phyloP scores from a whole-genome alignment of 2,888 invertebrate species.

The Patella depressa region DNA sequence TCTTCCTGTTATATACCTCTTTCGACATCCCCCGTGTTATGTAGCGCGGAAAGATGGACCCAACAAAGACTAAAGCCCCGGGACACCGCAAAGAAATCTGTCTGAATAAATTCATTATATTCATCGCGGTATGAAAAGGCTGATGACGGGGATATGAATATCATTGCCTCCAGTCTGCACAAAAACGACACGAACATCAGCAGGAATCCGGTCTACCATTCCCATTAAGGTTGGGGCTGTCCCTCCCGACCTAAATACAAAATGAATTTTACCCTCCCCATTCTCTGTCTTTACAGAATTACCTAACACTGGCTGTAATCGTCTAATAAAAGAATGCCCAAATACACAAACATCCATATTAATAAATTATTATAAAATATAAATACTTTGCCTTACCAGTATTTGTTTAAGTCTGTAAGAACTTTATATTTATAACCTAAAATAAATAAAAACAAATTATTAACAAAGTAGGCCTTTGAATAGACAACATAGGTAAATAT shows the following conservation, averaged over 20 bases:
- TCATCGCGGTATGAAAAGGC: neutral
- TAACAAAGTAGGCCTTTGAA: too few species aligned
- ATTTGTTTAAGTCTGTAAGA: too few species aligned
- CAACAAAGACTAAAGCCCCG: neutral
- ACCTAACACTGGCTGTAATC: neutral
- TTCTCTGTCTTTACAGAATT: neutral
- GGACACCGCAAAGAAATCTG: neutral
- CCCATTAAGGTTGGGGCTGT: neutral
- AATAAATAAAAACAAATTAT: too few species aligned
- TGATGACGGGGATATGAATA: neutral
- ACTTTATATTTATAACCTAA: too few species aligned
- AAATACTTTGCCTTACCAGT: too few species aligned
- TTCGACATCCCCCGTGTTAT: neutral
- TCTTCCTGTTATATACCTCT: neutral
- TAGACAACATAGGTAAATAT: too few species aligned
- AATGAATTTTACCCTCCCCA: neutral
- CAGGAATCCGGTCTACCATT: neutral
- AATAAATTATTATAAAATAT: too few species aligned
- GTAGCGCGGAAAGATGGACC: neutral
- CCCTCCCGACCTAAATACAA: neutral
- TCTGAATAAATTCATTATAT: neutral
- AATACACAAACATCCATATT: neutral
- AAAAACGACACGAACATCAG: neutral
- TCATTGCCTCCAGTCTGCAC: neutral
- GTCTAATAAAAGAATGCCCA: conserved; percentile 2